Evolutionary conservation across 1,140 invertebrate genomes (phyloP).

Genomic region (Solen grandis): DNA sequence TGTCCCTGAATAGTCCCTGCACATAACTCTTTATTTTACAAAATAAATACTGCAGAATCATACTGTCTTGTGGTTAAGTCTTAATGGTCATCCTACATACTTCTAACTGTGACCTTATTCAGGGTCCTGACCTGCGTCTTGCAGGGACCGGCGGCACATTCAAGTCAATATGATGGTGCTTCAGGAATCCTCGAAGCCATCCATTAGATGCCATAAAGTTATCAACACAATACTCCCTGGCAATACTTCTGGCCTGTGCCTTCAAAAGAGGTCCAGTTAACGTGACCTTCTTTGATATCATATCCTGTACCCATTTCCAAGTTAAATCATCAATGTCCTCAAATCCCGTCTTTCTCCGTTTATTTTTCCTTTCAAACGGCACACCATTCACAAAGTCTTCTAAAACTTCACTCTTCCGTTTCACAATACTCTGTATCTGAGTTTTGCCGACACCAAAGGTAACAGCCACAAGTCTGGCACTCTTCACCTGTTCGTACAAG

Average conservation of each 20-base stretch:
- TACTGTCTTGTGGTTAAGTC: no score
- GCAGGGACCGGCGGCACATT: no score
- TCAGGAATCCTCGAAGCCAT: no score
- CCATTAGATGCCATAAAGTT: no score
- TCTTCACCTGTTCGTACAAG: neutral
- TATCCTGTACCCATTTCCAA: constrained; percentile 46
- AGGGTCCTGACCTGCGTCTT: no score
- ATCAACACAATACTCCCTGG: no score
- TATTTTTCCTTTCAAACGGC: constrained; percentile 2
- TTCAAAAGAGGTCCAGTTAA: constrained; percentile 51
- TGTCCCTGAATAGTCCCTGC: no score
- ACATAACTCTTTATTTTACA: no score
- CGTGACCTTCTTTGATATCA: neutral
- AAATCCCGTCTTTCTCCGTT: constrained; percentile 1
- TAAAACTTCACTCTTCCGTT: constrained; percentile 38
- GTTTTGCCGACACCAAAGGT: constrained; percentile 46
- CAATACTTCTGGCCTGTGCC: constrained; percentile 50
- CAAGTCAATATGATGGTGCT: no score
- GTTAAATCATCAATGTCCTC: constrained; percentile 50
- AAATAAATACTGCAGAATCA: no score
- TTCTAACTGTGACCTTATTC: no score
- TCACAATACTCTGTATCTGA: constrained; percentile 41
- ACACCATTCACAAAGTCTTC: constrained; percentile 47
- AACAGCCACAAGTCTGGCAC: constrained; percentile 33
- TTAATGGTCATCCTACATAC: no score